Conservation (phyloP, 2,113 vertebrate species). For the Platichthys stellatus region DNA sequence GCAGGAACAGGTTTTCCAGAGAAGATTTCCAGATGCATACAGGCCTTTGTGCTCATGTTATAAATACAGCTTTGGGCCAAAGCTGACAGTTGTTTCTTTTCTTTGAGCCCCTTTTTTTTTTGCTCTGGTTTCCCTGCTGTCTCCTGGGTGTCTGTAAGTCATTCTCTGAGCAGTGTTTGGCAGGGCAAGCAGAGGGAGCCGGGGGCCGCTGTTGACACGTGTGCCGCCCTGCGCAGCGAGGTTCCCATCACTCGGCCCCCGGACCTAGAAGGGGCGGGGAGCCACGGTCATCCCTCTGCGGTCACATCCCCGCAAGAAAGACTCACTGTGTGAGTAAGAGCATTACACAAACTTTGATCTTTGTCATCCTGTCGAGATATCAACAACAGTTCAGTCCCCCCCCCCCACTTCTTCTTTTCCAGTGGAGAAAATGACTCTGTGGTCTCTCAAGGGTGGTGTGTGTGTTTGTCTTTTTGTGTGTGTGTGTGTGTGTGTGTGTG, state of each 20-base stretch:
- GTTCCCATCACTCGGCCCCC: slow-evolving; percentile 48
- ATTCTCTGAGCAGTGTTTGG: slow-evolving; percentile 46
- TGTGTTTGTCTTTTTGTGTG: slow-evolving; percentile 7
- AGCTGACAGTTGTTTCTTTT: slow-evolving; percentile 61
- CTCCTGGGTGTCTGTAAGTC: slow-evolving; percentile 67
- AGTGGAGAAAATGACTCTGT: slow-evolving; percentile 60
- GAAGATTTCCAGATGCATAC: slow-evolving; percentile 28
- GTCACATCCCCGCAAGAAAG: slow-evolving; percentile 28
- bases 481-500: not conserved
- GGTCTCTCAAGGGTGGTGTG: slow-evolving; percentile 22
- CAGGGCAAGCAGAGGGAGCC: slow-evolving; percentile 36
- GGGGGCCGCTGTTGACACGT: slow-evolving; percentile 61
- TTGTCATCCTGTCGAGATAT: slow-evolving; percentile 57
- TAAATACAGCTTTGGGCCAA: slow-evolving; percentile 43
- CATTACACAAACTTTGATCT: slow-evolving; percentile 62
- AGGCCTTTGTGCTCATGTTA: slow-evolving; percentile 44
- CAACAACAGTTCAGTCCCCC: slow-evolving; percentile 37
- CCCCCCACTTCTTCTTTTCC: slow-evolving; percentile 10
- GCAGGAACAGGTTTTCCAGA: slow-evolving; percentile 8
- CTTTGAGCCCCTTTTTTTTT: slow-evolving; percentile 29
- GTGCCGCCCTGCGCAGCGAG: slow-evolving; percentile 46
- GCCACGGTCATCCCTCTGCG: slow-evolving; percentile 29
- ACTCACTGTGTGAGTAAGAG: slow-evolving; percentile 26
- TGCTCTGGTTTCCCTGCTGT: slow-evolving; percentile 25
- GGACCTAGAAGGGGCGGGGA: not conserved